Evolutionary conservation across 2,113 vertebrate genomes (phyloP).

Genomic region (Leiothrix lutea): DNA sequence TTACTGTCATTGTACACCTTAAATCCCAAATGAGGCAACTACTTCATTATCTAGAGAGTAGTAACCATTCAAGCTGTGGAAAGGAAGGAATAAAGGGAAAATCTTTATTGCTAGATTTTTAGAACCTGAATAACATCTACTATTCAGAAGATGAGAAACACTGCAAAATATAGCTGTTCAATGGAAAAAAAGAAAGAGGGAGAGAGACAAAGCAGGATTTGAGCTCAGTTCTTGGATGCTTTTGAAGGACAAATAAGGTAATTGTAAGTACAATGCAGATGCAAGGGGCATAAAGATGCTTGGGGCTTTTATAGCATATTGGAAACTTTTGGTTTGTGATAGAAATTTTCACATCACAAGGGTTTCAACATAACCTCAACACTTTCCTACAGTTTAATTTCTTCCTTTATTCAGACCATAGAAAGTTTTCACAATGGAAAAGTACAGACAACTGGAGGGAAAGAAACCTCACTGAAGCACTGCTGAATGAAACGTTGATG

Average conservation of each 20-base stretch:
- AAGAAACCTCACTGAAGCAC: not conserved
- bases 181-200: not conserved
- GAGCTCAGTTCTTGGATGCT: not conserved
- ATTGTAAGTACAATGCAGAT: not conserved
- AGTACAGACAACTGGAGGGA: not conserved
- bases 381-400: not conserved
- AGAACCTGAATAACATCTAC: not conserved
- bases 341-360: not conserved
- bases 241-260: not conserved
- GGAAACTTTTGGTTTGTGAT: not conserved
- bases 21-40: not conserved
- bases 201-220: not conserved
- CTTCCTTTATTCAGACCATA: not conserved
- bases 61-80: not conserved
- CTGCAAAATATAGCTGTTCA: not conserved
- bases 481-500: not conserved
- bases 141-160: not conserved
- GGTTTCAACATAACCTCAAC: not conserved
- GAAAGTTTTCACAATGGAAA: not conserved
- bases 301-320: not conserved
- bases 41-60: not conserved
- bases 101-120: not conserved
- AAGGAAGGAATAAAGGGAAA: not conserved
- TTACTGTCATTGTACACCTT: not conserved
- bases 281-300: not conserved